phyloP scores from a whole-genome alignment of 2,888 invertebrate species.

The Pollenia griseotomentosa region DNA sequence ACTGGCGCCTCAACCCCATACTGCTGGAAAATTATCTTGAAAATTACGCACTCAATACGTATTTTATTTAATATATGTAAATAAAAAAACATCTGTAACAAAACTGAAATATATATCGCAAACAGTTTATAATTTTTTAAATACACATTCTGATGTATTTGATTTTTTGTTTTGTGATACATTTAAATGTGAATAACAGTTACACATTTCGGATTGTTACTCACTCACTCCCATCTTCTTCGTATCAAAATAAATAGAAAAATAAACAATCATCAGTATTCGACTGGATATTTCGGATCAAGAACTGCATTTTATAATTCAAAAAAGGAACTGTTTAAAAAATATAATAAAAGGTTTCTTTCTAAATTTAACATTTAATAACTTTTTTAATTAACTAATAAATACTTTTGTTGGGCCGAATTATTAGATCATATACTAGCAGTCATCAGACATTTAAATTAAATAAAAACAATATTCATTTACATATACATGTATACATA shows the following conservation, averaged over 20 bases:
- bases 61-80: neutral
- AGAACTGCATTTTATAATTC: neutral
- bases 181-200: too few relatives aligned
- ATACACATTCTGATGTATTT: too few relatives aligned
- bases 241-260: neutral
- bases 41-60: constrained; percentile 31
- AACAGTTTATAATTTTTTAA: too few relatives aligned
- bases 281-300: constrained; percentile 1
- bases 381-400: neutral
- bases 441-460: neutral
- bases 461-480: neutral
- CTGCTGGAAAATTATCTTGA: constrained; percentile 9
- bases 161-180: too few relatives aligned
- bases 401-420: neutral
- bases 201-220: too few relatives aligned
- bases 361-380: too few relatives aligned
- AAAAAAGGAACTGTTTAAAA: too few relatives aligned
- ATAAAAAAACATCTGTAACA: constrained; percentile 10
- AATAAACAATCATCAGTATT: neutral
- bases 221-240: too few relatives aligned
- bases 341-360: too few relatives aligned
- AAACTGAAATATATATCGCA: neutral
- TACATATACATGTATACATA: neutral
- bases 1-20: neutral
- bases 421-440: neutral